Percentiles rank a stretch among this genome's conserved stretches.
Evolutionary conservation across 2,888 invertebrate genomes (phyloP).

Genomic region (Leptinotarsa haldemani): DNA sequence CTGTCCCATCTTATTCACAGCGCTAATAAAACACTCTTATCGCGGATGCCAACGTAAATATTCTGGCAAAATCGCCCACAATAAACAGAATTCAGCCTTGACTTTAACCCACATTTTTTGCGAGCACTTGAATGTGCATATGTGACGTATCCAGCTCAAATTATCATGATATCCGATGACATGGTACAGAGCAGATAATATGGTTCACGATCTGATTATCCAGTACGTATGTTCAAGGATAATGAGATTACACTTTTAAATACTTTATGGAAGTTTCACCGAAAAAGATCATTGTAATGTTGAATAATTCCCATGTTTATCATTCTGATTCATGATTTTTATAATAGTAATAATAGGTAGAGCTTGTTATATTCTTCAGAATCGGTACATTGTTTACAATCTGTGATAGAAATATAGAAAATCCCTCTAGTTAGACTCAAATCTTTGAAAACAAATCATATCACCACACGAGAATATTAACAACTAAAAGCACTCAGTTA

Average conservation of each 20-base stretch:
- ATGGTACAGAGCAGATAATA: background rate
- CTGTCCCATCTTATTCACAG: background rate
- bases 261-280: background rate
- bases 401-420: no score
- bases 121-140: conserved; percentile 17
- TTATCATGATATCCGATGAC: conserved; percentile 13
- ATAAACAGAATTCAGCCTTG: conserved; percentile 21
- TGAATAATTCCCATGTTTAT: background rate
- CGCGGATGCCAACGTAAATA: conserved; percentile 24
- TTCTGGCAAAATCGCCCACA: conserved; percentile 23
- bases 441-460: no score
- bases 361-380: no score
- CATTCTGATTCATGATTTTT: no score
- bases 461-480: no score
- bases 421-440: no score
- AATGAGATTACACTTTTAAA: background rate
- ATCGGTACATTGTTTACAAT: no score
- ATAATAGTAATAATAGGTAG: no score
- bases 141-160: conserved; percentile 13
- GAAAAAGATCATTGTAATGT: background rate
- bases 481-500: no score
- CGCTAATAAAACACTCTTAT: conserved; percentile 11
- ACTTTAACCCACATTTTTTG: conserved; percentile 27
- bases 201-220: conserved; percentile 9
- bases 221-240: background rate